Evolutionary conservation across 2,888 invertebrate species (phyloP).

Genomic region (Ommatoiulus sabulosus): DNA sequence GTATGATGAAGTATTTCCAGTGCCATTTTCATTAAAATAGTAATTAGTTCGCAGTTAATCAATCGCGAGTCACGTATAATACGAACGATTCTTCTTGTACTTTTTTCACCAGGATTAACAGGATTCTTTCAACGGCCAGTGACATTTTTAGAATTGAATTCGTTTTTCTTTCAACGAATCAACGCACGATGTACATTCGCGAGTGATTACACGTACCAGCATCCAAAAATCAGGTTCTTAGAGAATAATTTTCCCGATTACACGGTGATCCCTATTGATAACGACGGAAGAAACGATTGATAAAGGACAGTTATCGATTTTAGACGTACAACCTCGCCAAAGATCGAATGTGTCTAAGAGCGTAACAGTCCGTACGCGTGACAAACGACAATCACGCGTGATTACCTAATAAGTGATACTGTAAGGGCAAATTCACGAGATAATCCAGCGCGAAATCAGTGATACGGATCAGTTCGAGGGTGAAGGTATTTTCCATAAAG

Average conservation of each 20-base stretch:
- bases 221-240: neutral
- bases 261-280: neutral
- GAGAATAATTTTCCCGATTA: neutral
- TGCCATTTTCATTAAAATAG: neutral
- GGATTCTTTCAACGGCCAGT: neutral
- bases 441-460: too few relatives aligned
- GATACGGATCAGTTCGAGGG: too few relatives aligned
- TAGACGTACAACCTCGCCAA: too few relatives aligned
- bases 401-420: too few relatives aligned
- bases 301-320: neutral
- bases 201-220: neutral
- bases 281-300: neutral
- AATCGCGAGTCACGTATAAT: neutral
- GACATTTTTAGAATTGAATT: neutral
- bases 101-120: conserved; percentile 6
- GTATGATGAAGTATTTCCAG: neutral
- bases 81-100: neutral
- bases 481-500: too few relatives aligned
- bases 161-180: neutral
- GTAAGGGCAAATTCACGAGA: too few relatives aligned
- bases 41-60: neutral
- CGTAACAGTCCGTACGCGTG: too few relatives aligned
- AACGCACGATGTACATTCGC: neutral
- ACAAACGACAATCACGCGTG: too few relatives aligned
- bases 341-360: too few relatives aligned